Base-by-base conservation (phyloP, 2,888 invertebrate species). In the Catotricha subobsoleta region DNA sequence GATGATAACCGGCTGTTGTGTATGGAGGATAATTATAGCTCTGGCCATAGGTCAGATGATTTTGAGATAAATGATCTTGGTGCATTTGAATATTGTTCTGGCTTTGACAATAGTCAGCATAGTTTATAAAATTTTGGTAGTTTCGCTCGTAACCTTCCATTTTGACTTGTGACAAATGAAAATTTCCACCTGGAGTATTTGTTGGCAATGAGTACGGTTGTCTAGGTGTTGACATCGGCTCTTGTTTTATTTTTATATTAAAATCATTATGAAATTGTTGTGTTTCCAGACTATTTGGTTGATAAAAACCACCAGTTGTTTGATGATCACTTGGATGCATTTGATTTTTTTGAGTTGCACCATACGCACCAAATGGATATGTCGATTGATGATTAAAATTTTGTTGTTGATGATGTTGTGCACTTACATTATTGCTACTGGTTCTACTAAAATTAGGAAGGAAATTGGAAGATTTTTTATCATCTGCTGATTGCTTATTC, bases 141-240 rank as follows among this genome's bases (percentile, higher is more conserved):
- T 63, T 63, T 2, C 61, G 56, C 45, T 63, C 62, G 42, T 62
- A 62, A 18, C 62, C 62, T 48, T 63, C 62, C 58, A 61, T 60
- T 49, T 62, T 62, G 28, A 57, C 39, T 30, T 39, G 29, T 7
- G 40, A 15, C 18, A 20, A 18, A 21, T 30, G 30, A 28, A 30
- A 39, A 21, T 9, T 39, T 29, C 18, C 33, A 3, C 9, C 27
- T n/a, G 9, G 31, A n/a, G 4, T 15, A 33, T 33, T 33, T 7
- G 4, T 20, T 13, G 39, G 29, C 6, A 25, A 5, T 25, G 36
- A 16, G 15, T 29, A 28, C 13, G 29, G 29, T 9, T 39, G 28
- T 2, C 30, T 15, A 3, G 31, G 20, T 16, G 28, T 18, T 9
- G 28, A 13, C 21, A 35, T 36, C 27, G 41, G 41, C 16, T 41